Evolutionary conservation across 2,888 invertebrate genomes (phyloP), one percentile per base, ranked within the genome.

Genomic region (Pammene fasciana): DNA sequence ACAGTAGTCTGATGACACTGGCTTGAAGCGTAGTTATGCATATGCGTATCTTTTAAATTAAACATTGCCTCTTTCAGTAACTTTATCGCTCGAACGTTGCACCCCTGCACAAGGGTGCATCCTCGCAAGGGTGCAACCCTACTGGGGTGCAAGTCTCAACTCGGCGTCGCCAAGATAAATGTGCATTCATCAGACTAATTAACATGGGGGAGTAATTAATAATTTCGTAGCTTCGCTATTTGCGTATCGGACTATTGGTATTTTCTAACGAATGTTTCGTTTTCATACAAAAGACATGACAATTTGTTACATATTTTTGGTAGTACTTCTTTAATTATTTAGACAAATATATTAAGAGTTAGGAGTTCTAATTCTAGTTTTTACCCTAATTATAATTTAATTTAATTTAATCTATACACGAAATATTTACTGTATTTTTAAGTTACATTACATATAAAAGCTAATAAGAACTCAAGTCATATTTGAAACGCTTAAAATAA

Each of bases 51-150:
- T 11, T 8, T 26, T 5, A 13, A 50, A 50, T 50, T 18, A n/a
- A 16, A 6, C 26, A 26, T 34, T 18, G 66, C 36, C 67, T 16
- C 67, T 64, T 71, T 59, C 54, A 52, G 1, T 4, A 46, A n/a
- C 36, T 62, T 9, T 71, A 67, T 11, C 0, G 36, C 65, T 10
- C 10, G 6, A 65, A 7, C 43, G 64, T 64, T 54, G 10, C 48
- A 60, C 70, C 70, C 70, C 26, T 61, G 34, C 16, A 38, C 16
- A 70, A 72, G 72, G 77, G 81, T 79, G 79, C 74, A 60, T 70
- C 67, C 75, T 71, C 68, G 64, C 67, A n/a, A 76, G 76, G 86
- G 81, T 76, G 81, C 73, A 73, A 76, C 82, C 83, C 81, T 70
- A 78, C 72, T 55, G 67, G 72, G 72, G 77, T 75, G 72, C 72